These are phyloP conservation scores for Chaitophorus viminalis DNA, from an alignment of 2,888 invertebrate genomes.

Conservation along the genomic window DNA sequence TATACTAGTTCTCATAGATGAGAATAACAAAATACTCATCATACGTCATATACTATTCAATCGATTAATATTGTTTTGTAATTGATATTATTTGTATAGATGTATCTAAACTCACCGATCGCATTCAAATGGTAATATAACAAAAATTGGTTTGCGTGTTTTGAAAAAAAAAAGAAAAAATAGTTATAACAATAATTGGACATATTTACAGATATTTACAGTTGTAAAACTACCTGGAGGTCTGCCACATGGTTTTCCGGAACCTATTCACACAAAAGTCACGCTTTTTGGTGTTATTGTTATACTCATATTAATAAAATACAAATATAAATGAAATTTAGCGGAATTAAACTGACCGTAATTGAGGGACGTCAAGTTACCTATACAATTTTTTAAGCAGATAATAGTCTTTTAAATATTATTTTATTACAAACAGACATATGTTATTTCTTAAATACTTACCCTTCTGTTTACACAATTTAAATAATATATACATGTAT, in stretches of 20 bases:
- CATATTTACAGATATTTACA: slow-evolving; percentile 31
- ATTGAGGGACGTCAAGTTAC: slow-evolving; percentile 47
- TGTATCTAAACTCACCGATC: not conserved
- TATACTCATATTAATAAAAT: slow-evolving; percentile 50
- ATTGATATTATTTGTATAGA: not conserved
- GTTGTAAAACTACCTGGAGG: slow-evolving; percentile 44
- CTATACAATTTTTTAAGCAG: slow-evolving; percentile 30
- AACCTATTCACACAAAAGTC: slow-evolving; percentile 55
- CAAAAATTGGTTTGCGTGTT: slow-evolving; percentile 53
- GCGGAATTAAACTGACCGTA: slow-evolving; percentile 54
- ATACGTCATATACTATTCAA: slow-evolving; percentile 17
- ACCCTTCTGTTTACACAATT: not conserved
- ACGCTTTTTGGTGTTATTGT: slow-evolving; percentile 62
- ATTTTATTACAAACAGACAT: slow-evolving; percentile 20
- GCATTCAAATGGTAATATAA: slow-evolving; percentile 5
- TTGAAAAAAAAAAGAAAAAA: slow-evolving; percentile 15
- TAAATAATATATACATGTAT: not conserved
- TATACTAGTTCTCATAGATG: slow-evolving; percentile 37
- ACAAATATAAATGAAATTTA: slow-evolving; percentile 23
- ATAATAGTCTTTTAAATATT: slow-evolving; percentile 28
- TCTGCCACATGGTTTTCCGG: slow-evolving; percentile 59
- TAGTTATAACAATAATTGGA: slow-evolving; percentile 26
- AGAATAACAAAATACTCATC: not conserved
- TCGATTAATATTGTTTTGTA: slow-evolving; percentile 16
- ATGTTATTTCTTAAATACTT: slow-evolving; percentile 33